A percentile compares a stretch with the other conserved stretches of the same genome.
phyloP scores from a whole-genome alignment of 23 tunicate genomes.

The Halocynthia roretzi region DNA sequence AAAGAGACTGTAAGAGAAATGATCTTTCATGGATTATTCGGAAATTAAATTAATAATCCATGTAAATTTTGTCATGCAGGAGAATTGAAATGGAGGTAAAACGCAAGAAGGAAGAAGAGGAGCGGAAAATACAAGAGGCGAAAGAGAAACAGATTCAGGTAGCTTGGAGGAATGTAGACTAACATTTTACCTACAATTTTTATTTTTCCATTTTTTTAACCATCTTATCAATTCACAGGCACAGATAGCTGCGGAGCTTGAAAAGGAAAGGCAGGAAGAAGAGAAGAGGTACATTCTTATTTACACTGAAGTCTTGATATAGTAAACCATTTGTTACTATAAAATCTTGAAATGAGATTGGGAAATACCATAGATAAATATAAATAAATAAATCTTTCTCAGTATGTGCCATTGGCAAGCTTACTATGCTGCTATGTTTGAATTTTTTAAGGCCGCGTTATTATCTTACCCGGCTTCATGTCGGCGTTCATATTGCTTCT shows the following conservation, averaged over 20 bases:
- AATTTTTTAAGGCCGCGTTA: no score
- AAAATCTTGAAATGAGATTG: no score
- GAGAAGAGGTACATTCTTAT: slow-evolving; percentile 45
- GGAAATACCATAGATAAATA: no score
- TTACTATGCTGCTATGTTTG: no score
- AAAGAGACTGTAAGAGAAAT: slow-evolving; percentile 50
- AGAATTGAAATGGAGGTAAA: slow-evolving; percentile 94
- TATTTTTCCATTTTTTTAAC: not conserved
- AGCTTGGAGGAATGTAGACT: not conserved
- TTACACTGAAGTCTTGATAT: no score
- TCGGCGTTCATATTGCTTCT: no score
- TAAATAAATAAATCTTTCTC: no score
- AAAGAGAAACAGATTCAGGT: slow-evolving; percentile 75
- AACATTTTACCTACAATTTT: not conserved
- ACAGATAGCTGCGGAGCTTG: slow-evolving; percentile 67
- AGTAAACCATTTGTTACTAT: no score
- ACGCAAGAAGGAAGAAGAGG: slow-evolving; percentile 85
- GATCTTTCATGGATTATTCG: not conserved
- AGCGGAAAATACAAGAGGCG: slow-evolving; percentile 57
- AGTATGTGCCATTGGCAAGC: no score
- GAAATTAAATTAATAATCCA: not conserved
- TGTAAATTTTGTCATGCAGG: slow-evolving; percentile 21
- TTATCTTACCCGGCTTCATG: no score
- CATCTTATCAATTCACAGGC: slow-evolving; percentile 24
- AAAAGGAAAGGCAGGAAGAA: slow-evolving; percentile 57